These are phyloP conservation scores for Fundulus diaphanus DNA, from an alignment of 2,797 vertebrate genomes.

Conservation along the genomic window DNA sequence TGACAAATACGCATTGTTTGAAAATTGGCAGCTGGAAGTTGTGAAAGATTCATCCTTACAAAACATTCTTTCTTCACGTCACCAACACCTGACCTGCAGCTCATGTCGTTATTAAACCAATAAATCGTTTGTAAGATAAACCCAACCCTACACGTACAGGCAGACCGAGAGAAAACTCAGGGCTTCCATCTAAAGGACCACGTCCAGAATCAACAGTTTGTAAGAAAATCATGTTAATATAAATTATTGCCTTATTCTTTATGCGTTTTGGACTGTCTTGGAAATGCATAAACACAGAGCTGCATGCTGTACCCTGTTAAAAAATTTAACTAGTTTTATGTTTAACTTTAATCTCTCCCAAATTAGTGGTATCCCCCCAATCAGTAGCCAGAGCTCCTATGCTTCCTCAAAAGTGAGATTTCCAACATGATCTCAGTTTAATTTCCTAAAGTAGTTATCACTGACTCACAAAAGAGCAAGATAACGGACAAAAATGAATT, in stretches of 20 bases:
- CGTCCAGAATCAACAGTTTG: neutral
- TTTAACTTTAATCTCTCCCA: neutral
- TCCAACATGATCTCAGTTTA: neutral
- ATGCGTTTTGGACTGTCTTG: neutral
- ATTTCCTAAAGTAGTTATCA: neutral
- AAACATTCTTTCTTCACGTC: constrained; percentile 66
- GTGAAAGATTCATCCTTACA: constrained; percentile 57
- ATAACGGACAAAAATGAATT: neutral
- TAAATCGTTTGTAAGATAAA: constrained; percentile 59
- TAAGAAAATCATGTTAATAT: neutral
- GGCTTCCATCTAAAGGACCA: no score
- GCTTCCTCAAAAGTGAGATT: neutral
- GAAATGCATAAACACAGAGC: neutral
- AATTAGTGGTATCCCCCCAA: neutral
- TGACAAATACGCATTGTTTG: constrained; percentile 87
- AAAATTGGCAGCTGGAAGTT: constrained; percentile 76
- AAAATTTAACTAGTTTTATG: no score
- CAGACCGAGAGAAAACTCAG: constrained; percentile 11
- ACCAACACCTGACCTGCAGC: constrained; percentile 57
- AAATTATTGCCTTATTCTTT: neutral
- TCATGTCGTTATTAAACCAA: constrained; percentile 68
- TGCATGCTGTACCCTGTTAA: neutral
- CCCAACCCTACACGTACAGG: constrained; percentile 11
- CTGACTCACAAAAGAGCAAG: neutral
- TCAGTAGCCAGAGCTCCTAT: neutral